These are phyloP conservation scores for Platichthys flesus DNA, from an alignment of 2,113 vertebrate genomes.

Conservation along the genomic window DNA sequence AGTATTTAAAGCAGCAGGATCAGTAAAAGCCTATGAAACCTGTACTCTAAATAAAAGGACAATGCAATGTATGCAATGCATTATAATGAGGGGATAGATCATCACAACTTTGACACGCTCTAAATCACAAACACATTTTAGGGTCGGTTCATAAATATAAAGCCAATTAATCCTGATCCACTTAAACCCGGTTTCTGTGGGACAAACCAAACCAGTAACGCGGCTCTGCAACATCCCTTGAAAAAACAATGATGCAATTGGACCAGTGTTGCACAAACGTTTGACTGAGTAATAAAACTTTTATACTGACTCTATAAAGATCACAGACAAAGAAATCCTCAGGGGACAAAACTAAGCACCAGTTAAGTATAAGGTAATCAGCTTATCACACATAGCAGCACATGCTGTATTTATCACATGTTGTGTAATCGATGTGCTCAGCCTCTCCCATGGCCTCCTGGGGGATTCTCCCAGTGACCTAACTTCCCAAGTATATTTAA, in stretches of 20 bases:
- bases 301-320: slow-evolving; percentile 20
- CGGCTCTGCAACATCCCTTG: not conserved
- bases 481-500: slow-evolving; percentile 33
- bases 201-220: not conserved
- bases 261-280: not conserved
- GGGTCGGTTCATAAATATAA: not conserved
- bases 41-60: not conserved
- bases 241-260: not conserved
- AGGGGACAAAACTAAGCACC: not conserved
- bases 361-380: slow-evolving; percentile 21
- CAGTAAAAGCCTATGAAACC: not conserved
- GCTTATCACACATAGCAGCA: slow-evolving; percentile 24
- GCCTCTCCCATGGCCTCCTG: slow-evolving; percentile 11
- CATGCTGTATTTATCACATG: slow-evolving; percentile 21
- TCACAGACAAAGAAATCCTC: not conserved
- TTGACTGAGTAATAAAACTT: slow-evolving; percentile 28
- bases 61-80: not conserved
- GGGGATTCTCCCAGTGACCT: slow-evolving; percentile 35
- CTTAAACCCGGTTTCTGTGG: not conserved
- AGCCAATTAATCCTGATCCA: not conserved
- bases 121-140: not conserved
- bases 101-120: not conserved
- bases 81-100: no score
- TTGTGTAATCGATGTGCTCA: slow-evolving; percentile 34
- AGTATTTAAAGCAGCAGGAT: not conserved